A percentile compares a stretch with the other conserved stretches of the same genome.
Evolutionary conservation across 2,113 vertebrate species (phyloP).

Genomic region (Menura novaehollandiae): DNA sequence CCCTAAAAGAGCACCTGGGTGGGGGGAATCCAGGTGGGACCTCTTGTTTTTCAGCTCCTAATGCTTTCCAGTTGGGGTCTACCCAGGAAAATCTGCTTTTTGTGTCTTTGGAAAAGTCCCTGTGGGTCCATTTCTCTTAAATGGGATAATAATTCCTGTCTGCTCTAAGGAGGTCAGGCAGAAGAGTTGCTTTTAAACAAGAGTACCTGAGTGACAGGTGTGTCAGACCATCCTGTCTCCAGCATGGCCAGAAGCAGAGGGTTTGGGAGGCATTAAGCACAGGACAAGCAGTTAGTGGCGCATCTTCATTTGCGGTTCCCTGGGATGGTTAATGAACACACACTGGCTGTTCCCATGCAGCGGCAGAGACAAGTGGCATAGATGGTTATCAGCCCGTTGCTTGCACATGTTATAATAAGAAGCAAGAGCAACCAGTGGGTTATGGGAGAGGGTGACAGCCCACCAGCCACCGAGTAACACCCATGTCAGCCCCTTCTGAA

Average conservation of each 20-base stretch:
- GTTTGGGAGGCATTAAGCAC: not conserved
- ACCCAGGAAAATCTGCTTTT: not conserved
- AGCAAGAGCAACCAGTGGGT: not conserved
- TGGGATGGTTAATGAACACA: not conserved
- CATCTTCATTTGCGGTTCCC: not conserved
- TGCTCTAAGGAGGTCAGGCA: not conserved
- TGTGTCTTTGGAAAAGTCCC: not conserved
- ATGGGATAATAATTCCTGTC: not conserved
- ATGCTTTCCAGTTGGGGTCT: not conserved
- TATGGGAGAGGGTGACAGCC: not conserved
- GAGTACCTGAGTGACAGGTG: not conserved
- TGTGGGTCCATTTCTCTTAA: not conserved
- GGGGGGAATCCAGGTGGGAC: accelerated
- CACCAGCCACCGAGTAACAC: not conserved
- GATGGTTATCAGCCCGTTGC: not conserved
- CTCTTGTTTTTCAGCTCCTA: not conserved
- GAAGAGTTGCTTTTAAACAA: not conserved
- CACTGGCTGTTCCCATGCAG: not conserved
- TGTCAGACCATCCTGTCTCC: not conserved
- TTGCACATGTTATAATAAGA: not conserved
- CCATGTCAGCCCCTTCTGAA: not conserved
- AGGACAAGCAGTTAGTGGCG: not conserved
- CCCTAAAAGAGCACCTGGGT: not conserved
- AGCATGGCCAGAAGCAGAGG: not conserved
- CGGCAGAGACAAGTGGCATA: not conserved